phyloP scores from a whole-genome alignment of 2,113 vertebrate genomes.

The Formicarius rufipectus region DNA sequence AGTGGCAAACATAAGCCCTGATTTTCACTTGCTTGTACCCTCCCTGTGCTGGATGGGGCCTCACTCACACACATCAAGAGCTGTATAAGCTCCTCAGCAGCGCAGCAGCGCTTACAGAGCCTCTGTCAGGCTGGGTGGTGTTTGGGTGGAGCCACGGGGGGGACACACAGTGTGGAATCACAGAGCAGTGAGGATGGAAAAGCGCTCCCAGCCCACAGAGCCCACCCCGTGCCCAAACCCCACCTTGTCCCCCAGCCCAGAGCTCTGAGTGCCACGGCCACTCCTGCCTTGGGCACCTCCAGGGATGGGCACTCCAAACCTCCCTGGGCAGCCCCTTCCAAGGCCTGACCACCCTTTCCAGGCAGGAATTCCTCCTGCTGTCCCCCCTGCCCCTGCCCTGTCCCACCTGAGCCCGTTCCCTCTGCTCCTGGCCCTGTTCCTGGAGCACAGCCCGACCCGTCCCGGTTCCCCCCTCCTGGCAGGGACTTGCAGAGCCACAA shows the following conservation, averaged over 20 bases:
- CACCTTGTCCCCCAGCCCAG: background rate
- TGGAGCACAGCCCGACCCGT: background rate
- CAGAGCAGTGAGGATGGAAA: background rate
- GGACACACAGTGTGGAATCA: background rate
- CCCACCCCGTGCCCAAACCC: fast-evolving
- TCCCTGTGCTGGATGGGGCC: background rate
- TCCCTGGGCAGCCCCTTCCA: background rate
- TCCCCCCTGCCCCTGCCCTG: background rate
- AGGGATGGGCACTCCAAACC: background rate
- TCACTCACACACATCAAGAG: background rate
- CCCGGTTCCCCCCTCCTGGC: background rate
- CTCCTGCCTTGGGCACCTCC: background rate
- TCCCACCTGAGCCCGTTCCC: background rate
- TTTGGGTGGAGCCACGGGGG: background rate
- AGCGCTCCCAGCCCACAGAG: fast-evolving
- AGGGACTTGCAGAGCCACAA: background rate
- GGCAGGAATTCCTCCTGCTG: background rate
- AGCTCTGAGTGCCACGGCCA: background rate
- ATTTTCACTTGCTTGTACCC: constrained; percentile 5
- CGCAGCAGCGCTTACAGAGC: background rate
- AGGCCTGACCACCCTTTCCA: background rate
- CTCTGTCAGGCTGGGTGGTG: background rate
- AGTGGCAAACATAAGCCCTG: constrained; percentile 62
- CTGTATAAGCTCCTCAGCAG: background rate
- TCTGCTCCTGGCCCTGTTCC: background rate